Conservation (phyloP, 1,140 invertebrate species). For the Drosophila punjabiensis region DNA sequence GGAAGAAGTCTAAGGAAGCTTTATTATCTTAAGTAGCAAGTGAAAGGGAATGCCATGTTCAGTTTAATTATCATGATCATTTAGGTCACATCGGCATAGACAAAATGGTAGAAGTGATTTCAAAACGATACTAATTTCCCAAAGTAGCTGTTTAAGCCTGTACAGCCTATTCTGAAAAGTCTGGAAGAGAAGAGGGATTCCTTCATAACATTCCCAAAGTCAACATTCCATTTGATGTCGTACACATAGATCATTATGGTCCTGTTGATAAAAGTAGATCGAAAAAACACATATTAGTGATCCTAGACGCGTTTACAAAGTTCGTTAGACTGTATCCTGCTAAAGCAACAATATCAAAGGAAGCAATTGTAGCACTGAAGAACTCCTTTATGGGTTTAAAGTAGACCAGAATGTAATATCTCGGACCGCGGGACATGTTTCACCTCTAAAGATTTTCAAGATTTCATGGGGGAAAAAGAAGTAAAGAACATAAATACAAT, state of each 20-base stretch:
- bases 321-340: background rate
- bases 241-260: conserved; percentile 11
- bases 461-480: background rate
- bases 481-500: background rate
- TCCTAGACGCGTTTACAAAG: conserved; percentile 5
- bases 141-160: background rate
- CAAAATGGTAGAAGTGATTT: too few relatives aligned
- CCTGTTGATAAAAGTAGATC: background rate
- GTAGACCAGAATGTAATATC: background rate
- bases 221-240: background rate
- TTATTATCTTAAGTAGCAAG: too few relatives aligned
- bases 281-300: conserved; percentile 8
- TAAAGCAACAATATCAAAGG: background rate
- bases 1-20: too few relatives aligned
- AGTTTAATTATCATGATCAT: too few relatives aligned
- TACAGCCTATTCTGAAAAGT: background rate
- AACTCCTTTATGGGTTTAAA: too few relatives aligned
- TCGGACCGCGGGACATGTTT: background rate
- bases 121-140: too few relatives aligned
- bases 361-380: background rate
- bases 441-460: background rate
- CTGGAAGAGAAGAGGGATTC: background rate
- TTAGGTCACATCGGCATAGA: too few relatives aligned
- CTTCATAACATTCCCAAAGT: background rate
- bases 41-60: too few relatives aligned